Evolutionary conservation across 2,888 invertebrate genomes (phyloP), one percentile per base, ranked within the genome.

Genomic region (Nemoura dubitans): DNA sequence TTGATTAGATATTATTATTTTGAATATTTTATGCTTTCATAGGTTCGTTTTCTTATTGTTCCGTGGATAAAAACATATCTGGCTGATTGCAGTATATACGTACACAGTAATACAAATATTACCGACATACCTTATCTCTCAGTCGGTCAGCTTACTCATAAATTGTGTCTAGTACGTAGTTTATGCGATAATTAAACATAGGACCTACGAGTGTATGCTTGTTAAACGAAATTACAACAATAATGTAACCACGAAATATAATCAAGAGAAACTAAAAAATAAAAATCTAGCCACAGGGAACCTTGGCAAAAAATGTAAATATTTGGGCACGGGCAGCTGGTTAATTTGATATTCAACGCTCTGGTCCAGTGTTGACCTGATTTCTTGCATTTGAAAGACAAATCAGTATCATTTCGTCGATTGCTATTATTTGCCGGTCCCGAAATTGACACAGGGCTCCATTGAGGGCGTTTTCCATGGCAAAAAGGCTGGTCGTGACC

Each of bases 221-320:
- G 59, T 59, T 59, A 59, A 21, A 14, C 21, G 59, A 59, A 59
- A 59, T 59, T 59, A 59, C 59, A 21, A 59, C 59, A 59, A 59
- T 59, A 21, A 59, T 59, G 1, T 59, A 59, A 10, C 21, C 59
- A 59, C 59, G 59, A 59, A 59, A 59, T 21, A 21, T 59, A 21
- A 59, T 59, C 14, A 59, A 59, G 59, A 59, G 59, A 59, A 59
- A 59, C 14, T 59, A 59, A 59, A 59, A 59, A 59, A 7, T 59
- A 59, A 59, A 21, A 59, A 16, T 59, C 21, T 59, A 59, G 59
- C 59, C 59, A 59, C 59, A 59, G 21, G 59, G 59, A 59, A 59
- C 59, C 59, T 59, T 59, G 59, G 14, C 59, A 59, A 59, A 59
- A 59, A 59, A 59, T 59, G 59, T 59, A 59, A 59, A 59, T 59